phyloP scores from a whole-genome alignment of 2,888 invertebrate genomes.

The Vandiemenella viatica region DNA sequence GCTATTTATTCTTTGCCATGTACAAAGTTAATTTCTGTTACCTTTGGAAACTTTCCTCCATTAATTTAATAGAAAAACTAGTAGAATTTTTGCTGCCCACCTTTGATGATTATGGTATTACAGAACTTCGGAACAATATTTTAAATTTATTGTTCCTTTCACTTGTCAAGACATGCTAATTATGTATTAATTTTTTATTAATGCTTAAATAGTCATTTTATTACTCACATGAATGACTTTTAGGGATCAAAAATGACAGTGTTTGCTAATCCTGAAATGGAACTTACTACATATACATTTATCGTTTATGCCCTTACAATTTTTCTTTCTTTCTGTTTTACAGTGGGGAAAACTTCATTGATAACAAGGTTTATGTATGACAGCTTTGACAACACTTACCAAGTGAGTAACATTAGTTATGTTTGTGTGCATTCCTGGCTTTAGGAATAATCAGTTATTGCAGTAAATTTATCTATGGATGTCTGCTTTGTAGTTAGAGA shows the following conservation, averaged over 20 bases:
- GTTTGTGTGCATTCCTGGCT: no score
- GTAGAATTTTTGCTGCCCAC: not conserved
- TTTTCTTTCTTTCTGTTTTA: conserved; percentile 27
- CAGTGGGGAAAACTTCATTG: conserved; percentile 96
- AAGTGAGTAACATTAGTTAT: conserved; percentile 42
- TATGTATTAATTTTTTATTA: no score
- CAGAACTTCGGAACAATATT: no score
- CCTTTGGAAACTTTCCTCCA: not conserved
- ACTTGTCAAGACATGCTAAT: not conserved
- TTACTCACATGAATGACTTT: not conserved
- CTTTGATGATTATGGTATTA: not conserved
- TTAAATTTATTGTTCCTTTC: no score
- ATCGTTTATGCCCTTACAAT: not conserved
- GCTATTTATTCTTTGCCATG: not conserved
- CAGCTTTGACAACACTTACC: conserved; percentile 99
- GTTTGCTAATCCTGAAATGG: conserved; percentile 7
- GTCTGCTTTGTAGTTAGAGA: no score
- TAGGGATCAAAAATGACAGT: conserved; percentile 3
- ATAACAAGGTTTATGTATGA: conserved; percentile 99
- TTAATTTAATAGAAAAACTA: not conserved
- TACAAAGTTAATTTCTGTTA: not conserved
- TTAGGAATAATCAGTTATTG: no score
- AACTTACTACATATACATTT: not conserved
- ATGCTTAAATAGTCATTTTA: no score
- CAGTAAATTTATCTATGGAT: no score